Conservation (phyloP, 1,140 invertebrate genomes). For the Microplitis demolitor region DNA sequence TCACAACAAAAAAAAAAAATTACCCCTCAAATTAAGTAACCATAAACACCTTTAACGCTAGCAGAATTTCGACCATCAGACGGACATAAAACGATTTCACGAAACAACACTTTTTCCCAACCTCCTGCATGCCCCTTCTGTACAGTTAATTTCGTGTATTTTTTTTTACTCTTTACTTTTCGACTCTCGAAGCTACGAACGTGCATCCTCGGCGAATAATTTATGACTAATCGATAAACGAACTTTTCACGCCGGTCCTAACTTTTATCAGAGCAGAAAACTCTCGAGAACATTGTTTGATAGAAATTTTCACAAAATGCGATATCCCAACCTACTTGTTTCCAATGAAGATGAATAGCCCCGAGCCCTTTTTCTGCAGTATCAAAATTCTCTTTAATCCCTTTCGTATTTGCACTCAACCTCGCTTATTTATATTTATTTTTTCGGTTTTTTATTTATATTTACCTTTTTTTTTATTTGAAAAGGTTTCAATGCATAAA, state of each 20-base stretch:
- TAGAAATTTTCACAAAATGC: conserved; percentile 5
- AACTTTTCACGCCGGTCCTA: conserved; percentile 6
- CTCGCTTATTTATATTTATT: neutral
- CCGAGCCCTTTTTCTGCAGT: conserved; percentile 2
- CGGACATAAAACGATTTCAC: neutral
- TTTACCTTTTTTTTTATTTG: too few relatives aligned
- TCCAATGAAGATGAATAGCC: conserved; percentile 18
- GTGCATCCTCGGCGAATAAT: conserved; percentile 13
- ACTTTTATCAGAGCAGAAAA: conserved; percentile 15
- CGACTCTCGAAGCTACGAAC: too few relatives aligned
- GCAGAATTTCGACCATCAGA: neutral
- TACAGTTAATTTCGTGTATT: too few relatives aligned
- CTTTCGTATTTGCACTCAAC: neutral
- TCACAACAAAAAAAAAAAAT: neutral
- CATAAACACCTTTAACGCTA: conserved; percentile 38
- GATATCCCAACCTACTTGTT: neutral
- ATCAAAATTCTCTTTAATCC: conserved; percentile 1
- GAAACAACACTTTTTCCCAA: neutral
- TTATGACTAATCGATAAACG: conserved; percentile 23
- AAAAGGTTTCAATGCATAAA: too few relatives aligned
- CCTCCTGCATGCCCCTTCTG: neutral
- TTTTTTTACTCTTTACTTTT: too few relatives aligned
- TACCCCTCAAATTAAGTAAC: conserved; percentile 36
- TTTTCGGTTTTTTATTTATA: neutral
- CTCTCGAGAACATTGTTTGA: neutral